phyloP scores from a whole-genome alignment of 2,797 vertebrate genomes.

The Catamblyrhynchus diadema region DNA sequence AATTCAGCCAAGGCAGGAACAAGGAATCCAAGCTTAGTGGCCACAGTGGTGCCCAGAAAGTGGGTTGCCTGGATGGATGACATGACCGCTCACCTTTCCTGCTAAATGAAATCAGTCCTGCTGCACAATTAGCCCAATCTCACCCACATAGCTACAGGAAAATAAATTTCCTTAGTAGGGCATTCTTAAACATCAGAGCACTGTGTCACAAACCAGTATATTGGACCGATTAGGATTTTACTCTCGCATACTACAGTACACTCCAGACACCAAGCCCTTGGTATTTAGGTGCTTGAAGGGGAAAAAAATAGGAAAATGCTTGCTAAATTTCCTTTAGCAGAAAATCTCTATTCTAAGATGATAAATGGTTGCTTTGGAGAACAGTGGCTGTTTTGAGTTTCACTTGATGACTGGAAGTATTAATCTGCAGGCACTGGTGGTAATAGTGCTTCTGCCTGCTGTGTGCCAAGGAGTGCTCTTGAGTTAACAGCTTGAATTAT shows the following conservation, averaged over 20 bases:
- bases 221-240: neutral
- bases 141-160: neutral
- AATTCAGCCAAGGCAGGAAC: neutral
- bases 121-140: neutral
- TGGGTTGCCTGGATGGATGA: neutral
- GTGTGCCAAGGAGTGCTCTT: neutral
- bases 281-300: neutral
- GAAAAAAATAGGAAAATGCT: neutral
- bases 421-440: neutral
- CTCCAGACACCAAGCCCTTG: neutral
- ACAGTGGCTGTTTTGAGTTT: neutral
- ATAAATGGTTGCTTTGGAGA: neutral
- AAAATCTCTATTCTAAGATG: neutral
- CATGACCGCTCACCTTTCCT: neutral
- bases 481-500: conserved; percentile 4
- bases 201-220: neutral
- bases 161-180: neutral
- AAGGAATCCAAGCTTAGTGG: neutral
- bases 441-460: neutral
- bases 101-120: neutral
- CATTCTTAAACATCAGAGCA: neutral
- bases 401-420: neutral
- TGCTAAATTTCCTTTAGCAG: neutral
- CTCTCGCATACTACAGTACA: neutral
- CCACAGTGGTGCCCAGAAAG: neutral